Base-by-base conservation (phyloP, 1,140 invertebrate species). In the Tachypleus tridentatus region DNA sequence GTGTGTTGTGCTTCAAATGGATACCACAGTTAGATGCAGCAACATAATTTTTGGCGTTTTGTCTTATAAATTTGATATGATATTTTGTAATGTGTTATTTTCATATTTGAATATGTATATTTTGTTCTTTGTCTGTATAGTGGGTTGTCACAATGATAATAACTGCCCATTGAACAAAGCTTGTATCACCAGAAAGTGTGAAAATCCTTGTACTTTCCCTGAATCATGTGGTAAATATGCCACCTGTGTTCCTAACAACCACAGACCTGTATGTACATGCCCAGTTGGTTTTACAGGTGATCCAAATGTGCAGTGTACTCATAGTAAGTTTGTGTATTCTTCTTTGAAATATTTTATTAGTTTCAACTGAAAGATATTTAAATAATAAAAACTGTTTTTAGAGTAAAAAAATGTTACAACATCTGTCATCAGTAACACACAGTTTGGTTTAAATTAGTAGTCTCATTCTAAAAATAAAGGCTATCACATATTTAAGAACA, bases 381-480 rank as follows among this genome's bases (percentile, higher is more conserved):
- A 29, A 29, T 29, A 1, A 29, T 29, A 29, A 29, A 29, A 29
- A 29, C 29, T 29, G 29, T 29, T 29, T 29, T 66, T 66, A 6
- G 11, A 69, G 68, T 77, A 79, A 81, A 83, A 4, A 84, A 93
- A 49, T 93, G 90, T 3, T 95, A 91, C 71, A 83, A 89, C 62
- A 82, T 91, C 2, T 89, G 93, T 73, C 91, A 92, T 69, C 91
- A 94, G 71, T 94, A 91, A 73, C 93, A 92, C 81, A 77, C 93
- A 8, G 90, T 90, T 8, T 89, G 93, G 71, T 89, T 93, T 57
- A 72, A 71, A 53, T 81, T 69, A 29, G 64, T 68, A 4, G 84
- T 60, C n/a, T 57, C 65, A 56, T 70, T 66, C 56, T 29, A 29
- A 29, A 29, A 29, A 29, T 29, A 29, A 29, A 29, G 29, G 29